Base-by-base conservation (phyloP, 2,113 vertebrate species). In the Tamias sibiricus region DNA sequence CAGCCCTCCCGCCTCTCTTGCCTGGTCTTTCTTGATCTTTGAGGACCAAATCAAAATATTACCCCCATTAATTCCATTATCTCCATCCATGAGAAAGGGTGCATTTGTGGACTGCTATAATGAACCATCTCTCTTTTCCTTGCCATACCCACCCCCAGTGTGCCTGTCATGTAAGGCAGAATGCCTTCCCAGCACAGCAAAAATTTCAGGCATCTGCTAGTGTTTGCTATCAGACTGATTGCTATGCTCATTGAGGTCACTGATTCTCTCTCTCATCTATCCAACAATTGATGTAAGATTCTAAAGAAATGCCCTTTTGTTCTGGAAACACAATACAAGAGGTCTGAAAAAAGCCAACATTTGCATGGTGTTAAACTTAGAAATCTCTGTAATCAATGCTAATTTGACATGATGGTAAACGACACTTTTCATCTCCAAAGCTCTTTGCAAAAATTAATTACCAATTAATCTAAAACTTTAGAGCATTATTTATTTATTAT, bases 51-150 rank as follows among this genome's bases (percentile, higher is more conserved):
- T 80, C 66, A 85, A 93, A 72, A 84, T 44, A 59, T 90, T 92
- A 54, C 81, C 59, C 86, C 96, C 95, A 94, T 95, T 97, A 95
- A 96, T 95, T 98, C 95, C 92, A 95, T 95, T 83, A 97, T 95
- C 24, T 42, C 90, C 81, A 83, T 88, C 66, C 92, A 84, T 87
- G 94, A 94, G 72, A 97, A 98, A 87, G 80, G n/a, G 68, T 96
- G 8, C 90, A 66, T 83, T 81, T 91, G 68, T 35, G n/a, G 97
- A 79, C 91, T 90, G 57, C 54, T 85, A 76, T 52, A 94, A 97
- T 96, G 91, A 98, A 68, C 92, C 71, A 93, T 89, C 75, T 96
- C 95, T 96, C 95, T 72, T 49, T 49, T 2, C 47, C 76, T 94
- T 28, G 1, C 12, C 94, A 9, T 88, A 26, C 44, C 16, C 20